Evolutionary conservation across 2,113 vertebrate genomes (phyloP), one percentile per base, ranked within the genome.

Genomic region (Panurus biarmicus): DNA sequence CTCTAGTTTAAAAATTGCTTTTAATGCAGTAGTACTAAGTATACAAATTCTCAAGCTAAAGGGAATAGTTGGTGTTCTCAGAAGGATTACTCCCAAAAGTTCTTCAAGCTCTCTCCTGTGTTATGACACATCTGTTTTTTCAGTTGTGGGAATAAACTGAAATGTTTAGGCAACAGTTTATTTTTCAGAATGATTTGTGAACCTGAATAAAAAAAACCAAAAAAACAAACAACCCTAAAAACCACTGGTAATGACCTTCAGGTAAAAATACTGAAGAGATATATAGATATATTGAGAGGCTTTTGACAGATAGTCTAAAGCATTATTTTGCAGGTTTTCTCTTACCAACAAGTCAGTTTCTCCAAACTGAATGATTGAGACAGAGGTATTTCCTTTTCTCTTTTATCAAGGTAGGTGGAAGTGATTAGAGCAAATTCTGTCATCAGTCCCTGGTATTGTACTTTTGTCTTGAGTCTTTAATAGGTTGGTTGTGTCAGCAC

Each of bases 401-500:
- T 89, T 97, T 97, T 97, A 96, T 96, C 94, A 69, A 93, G 78
- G 87, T 92, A 95, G 65, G 90, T 95, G 79, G 72, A 95, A 90
- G 85, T 95, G 96, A 97, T 93, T 85, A 96, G 96, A 79, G 92
- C 76, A 96, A 90, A 90, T 92, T 85, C 83, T 83, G 80, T 73
- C 95, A 96, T 81, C 89, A 72, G 0, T 91, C 84, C 47, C 77
- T 54, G 29, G 44, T 26, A 28, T 42, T 36, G 19, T 57, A 35
- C 89, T 97, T 96, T 95, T 84, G 92, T 97, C 94, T 94, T 54
- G 29, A 76, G 75, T 69, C 88, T 72, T 65, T 96, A 89, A 87
- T 93, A 94, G 94, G 77, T 77, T 87, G 45, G 23, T 79, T 47
- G 21, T 90, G 81, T 87, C 90, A 97, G 88, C 87, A 70, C 93